These are phyloP conservation scores for Bombus sylvicola DNA, from an alignment of 1,140 invertebrate genomes.

Conservation along the genomic window DNA sequence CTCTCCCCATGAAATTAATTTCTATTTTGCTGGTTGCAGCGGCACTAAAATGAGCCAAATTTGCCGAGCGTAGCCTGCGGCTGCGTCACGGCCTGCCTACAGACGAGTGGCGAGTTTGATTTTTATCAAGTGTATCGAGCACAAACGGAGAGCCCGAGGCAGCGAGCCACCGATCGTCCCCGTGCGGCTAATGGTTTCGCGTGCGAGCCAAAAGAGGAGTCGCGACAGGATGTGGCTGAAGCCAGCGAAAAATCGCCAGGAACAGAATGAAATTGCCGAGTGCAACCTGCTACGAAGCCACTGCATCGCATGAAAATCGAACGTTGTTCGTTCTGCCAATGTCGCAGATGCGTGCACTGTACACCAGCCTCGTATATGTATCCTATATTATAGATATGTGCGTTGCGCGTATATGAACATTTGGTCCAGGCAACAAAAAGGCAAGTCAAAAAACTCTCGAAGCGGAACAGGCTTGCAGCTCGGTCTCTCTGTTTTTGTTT, in stretches of 20 bases:
- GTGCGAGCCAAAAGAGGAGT: background rate
- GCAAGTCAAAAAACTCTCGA: constrained; percentile 3
- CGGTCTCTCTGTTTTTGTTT: constrained; percentile 9
- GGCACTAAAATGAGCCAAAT: constrained; percentile 34
- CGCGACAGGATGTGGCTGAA: background rate
- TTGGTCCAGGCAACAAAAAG: background rate
- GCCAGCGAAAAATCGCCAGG: constrained; percentile 29
- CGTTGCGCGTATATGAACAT: background rate
- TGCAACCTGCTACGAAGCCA: constrained; percentile 22
- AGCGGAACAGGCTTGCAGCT: constrained; percentile 4
- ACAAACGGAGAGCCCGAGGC: constrained; percentile 41
- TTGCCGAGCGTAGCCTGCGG: constrained; percentile 29
- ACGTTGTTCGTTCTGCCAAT: background rate
- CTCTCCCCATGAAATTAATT: constrained; percentile 48
- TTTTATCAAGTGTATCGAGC: constrained; percentile 63
- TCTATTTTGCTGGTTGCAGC: background rate
- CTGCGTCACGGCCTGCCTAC: background rate
- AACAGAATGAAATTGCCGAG: constrained; percentile 43
- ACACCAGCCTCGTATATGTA: background rate
- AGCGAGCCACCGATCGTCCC: constrained; percentile 5
- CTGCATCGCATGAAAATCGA: constrained; percentile 46
- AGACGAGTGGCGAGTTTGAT: constrained; percentile 48
- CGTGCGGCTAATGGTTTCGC: background rate
- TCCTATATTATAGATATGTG: background rate
- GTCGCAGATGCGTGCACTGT: background rate